Evolutionary conservation across 2,113 vertebrate species (phyloP), one percentile per base, ranked within the genome.

Genomic region (Amblyornis subalaris): DNA sequence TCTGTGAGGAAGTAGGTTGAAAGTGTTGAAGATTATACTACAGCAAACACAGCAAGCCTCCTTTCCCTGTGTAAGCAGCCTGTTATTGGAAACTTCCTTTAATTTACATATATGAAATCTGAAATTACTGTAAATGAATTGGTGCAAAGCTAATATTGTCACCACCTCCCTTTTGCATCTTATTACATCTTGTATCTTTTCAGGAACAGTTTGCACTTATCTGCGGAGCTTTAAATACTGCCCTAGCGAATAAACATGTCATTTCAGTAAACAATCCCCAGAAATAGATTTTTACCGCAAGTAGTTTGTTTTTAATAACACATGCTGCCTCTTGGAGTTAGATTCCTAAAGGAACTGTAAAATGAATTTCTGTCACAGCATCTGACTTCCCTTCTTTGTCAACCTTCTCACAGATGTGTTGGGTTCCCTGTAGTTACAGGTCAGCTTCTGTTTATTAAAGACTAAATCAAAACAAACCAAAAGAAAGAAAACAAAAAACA

Each of bases 281-380:
- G 80, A 93, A 97, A 96, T 64, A 96, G 93, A 85, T 74, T 94
- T 90, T 89, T 93, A 90, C 90, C 61, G 36, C 93, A 96, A 94
- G 94, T 93, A 79, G 95, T 97, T 96, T 92, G 85, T 96, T 96
- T 96, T 96, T 93, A 97, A 96, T 96, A 95, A 96, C 89, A 93
- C 78, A 70, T 65, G 89, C 86, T 89, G 96, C 85, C 83, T 88
- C 85, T 96, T 75, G 75, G 87, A 85, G 79, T 66, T 67, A 35
- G 36, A 66, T 88, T 89, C 95, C 93, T 93, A 80, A 93, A 88
- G 94, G 96, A 89, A 91, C 72, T 3, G 64, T 93, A 94, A 95
- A 96, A 69, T 31, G n/a, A 69, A 75, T 92, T 95, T 84, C 79
- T 89, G 10, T 75, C 47, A 24, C n/a, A 53, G 78, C 69, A 93